Conservation (phyloP, 2,888 invertebrate species). For the Sesia bembeciformis region DNA sequence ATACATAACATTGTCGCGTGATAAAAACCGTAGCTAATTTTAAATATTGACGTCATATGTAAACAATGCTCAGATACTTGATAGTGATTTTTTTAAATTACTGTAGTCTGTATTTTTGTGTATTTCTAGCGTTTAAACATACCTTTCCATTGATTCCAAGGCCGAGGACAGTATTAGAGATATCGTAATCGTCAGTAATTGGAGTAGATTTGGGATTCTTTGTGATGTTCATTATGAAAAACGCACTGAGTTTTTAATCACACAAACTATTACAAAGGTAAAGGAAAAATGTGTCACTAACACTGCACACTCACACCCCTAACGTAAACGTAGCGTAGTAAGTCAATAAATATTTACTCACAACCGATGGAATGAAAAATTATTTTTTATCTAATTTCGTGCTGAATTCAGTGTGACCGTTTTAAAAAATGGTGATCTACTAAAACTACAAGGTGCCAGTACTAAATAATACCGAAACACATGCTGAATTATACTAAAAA, state of each 20-base stretch:
- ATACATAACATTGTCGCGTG: not conserved
- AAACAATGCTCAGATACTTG: constrained; percentile 15
- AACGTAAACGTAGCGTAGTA: constrained; percentile 1
- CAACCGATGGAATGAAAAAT: constrained; percentile 8
- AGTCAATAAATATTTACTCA: constrained; percentile 6
- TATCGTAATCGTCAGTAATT: constrained; percentile 92
- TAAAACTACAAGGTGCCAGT: no score
- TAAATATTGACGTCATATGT: constrained; percentile 24
- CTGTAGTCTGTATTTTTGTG: not conserved
- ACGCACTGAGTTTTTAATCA: not conserved
- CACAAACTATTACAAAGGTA: not conserved
- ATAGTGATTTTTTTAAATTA: not conserved
- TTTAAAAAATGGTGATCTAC: no score
- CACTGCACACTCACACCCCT: constrained; percentile 5
- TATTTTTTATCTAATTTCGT: constrained; percentile 25
- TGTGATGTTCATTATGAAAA: constrained; percentile 43
- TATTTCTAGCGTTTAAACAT: constrained; percentile 13
- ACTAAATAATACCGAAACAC: no score
- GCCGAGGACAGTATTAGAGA: constrained; percentile 94
- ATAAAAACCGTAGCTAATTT: not conserved
- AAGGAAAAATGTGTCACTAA: not conserved
- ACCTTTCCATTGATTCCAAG: constrained; percentile 98
- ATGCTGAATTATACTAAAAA: no score
- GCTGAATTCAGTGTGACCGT: no score
- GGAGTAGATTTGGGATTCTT: constrained; percentile 83